These are phyloP conservation scores for Atlantisia rogersi DNA, from an alignment of 2,113 vertebrate species.

Conservation along the genomic window DNA sequence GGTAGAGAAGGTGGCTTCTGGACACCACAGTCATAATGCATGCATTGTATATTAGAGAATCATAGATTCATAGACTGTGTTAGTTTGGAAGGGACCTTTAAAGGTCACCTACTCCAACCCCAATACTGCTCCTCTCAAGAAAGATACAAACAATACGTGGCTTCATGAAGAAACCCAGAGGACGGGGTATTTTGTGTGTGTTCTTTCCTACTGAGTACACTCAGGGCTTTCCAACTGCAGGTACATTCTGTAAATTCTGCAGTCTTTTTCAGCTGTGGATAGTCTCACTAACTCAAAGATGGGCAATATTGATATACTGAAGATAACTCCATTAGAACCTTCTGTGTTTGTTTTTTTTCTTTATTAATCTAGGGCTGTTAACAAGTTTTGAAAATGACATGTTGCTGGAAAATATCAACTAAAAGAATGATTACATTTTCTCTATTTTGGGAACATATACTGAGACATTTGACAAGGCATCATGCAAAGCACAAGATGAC, in stretches of 20 bases:
- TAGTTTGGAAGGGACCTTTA: no score
- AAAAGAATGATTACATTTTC: not conserved
- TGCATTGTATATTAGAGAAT: no score
- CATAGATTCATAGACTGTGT: no score
- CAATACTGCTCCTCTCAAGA: not conserved
- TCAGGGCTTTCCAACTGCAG: not conserved
- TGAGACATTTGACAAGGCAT: not conserved
- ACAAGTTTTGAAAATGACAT: not conserved
- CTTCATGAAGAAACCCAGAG: not conserved
- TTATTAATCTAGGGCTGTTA: not conserved
- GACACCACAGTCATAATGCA: not conserved
- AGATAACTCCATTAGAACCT: not conserved
- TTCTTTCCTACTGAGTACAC: not conserved
- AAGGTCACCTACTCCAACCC: no score
- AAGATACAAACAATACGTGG: not conserved
- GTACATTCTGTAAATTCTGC: not conserved
- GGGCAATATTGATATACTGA: not conserved
- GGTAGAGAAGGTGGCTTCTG: not conserved
- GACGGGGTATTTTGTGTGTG: not conserved
- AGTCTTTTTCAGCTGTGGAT: not conserved
- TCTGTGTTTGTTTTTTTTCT: not conserved
- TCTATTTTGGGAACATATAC: not conserved
- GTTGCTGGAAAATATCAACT: not conserved
- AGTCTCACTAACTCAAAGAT: not conserved
- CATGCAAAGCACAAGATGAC: not conserved